A percentile compares a stretch with the other conserved stretches of the same genome.
phyloP scores from a whole-genome alignment of 1,140 invertebrate genomes.

The Phymorhynchus buccinoides region DNA sequence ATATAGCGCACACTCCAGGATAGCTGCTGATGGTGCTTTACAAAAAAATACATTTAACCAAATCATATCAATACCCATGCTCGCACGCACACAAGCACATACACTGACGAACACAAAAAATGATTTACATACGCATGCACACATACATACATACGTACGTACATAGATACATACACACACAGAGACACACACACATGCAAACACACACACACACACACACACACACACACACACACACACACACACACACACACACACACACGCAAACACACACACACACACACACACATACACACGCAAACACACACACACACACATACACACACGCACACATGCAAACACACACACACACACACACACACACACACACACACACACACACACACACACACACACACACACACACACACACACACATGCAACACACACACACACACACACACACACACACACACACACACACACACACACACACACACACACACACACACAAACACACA shows the following conservation, averaged over 20 bases:
- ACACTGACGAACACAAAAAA: too few relatives aligned
- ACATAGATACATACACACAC: constrained; percentile 6
- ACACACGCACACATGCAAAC: not conserved
- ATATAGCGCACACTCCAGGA: too few relatives aligned
- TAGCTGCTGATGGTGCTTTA: too few relatives aligned
- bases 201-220: constrained; percentile 17
- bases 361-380: not conserved
- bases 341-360: not conserved
- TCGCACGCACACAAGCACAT: too few relatives aligned
- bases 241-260: constrained; percentile 17
- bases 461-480: too few relatives aligned
- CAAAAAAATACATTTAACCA: too few relatives aligned
- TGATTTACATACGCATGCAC: not conserved
- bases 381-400: too few relatives aligned
- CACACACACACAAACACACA: not conserved
- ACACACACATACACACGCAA: not conserved
- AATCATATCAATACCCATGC: too few relatives aligned
- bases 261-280: not conserved
- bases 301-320: constrained; percentile 10
- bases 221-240: constrained; percentile 17
- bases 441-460: not conserved
- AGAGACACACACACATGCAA: constrained; percentile 21
- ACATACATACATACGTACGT: constrained; percentile 1
- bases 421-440: too few relatives aligned
- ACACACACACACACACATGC: too few relatives aligned